Conservation (phyloP, 2,113 vertebrate species). For the Oryzias javanicus region DNA sequence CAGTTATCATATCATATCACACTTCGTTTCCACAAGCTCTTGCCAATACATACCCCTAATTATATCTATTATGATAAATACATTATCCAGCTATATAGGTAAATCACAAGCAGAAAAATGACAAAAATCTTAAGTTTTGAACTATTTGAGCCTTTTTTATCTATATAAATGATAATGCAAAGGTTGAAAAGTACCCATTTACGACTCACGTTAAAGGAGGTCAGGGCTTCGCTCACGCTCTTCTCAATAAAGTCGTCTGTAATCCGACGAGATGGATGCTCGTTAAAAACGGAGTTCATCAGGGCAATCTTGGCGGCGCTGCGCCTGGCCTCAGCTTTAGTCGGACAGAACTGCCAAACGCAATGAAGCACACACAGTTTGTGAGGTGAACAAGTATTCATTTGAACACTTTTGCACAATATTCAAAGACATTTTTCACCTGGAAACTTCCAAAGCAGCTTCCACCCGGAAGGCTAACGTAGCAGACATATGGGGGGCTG, state of each 20-base stretch:
- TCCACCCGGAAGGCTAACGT: slow-evolving; percentile 94
- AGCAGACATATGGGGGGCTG: slow-evolving; percentile 94
- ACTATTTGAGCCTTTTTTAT: too few relatives aligned
- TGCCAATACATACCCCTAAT: too few relatives aligned
- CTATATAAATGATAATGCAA: too few relatives aligned
- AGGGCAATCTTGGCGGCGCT: slow-evolving; percentile 96
- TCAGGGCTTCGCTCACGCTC: slow-evolving; percentile 92
- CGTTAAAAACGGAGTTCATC: slow-evolving; percentile 98
- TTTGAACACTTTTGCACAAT: neutral
- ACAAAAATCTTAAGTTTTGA: too few relatives aligned
- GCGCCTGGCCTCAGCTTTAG: slow-evolving; percentile 91
- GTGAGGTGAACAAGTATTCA: too few relatives aligned
- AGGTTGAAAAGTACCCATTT: too few relatives aligned
- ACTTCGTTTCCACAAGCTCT: too few relatives aligned
- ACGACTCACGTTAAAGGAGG: slow-evolving; percentile 90
- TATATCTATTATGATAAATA: too few relatives aligned
- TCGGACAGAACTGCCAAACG: slow-evolving; percentile 89
- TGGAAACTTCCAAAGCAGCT: slow-evolving; percentile 99
- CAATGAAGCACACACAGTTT: neutral
- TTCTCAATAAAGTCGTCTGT: slow-evolving; percentile 97
- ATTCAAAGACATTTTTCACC: slow-evolving; percentile 68
- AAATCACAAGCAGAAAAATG: too few relatives aligned
- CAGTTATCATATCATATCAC: too few relatives aligned
- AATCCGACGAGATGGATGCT: slow-evolving; percentile 94
- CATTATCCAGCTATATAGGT: too few relatives aligned